Evolutionary conservation across 2,888 invertebrate species (phyloP).

Genomic region (Zygogramma bicolorata): DNA sequence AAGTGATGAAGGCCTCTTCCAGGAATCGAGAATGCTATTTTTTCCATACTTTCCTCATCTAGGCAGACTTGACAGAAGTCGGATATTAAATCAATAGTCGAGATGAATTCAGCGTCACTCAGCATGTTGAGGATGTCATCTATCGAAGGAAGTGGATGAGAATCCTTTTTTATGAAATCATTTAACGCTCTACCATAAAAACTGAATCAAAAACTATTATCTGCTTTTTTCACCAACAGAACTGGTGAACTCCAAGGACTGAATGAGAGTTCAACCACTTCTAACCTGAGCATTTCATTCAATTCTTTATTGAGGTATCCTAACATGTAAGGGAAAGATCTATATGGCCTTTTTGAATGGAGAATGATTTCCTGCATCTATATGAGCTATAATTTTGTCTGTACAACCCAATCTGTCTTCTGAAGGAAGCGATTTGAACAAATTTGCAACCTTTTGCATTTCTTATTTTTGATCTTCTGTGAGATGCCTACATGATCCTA

Average conservation of each 20-base stretch:
- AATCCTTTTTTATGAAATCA: too few relatives aligned
- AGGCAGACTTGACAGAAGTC: not conserved
- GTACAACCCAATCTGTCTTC: not conserved
- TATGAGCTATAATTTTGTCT: not conserved
- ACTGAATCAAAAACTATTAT: conserved; percentile 37
- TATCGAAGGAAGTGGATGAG: too few relatives aligned
- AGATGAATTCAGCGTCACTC: not conserved
- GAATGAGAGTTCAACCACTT: conserved; percentile 47
- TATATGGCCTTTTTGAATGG: not conserved
- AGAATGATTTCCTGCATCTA: not conserved
- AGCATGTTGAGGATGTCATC: not conserved
- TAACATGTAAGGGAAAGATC: conserved; percentile 1
- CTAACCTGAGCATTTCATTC: conserved; percentile 45
- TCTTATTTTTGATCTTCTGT: not conserved
- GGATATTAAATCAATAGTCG: not conserved
- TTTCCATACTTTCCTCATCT: conserved; percentile 17
- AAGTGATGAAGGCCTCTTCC: conserved; percentile 44
- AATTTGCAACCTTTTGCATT: not conserved
- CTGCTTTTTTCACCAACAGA: conserved; percentile 26
- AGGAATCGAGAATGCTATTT: conserved; percentile 42
- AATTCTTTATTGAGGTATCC: conserved; percentile 5
- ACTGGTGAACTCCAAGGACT: conserved; percentile 51
- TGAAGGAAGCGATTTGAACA: not conserved
- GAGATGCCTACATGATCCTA: not conserved
- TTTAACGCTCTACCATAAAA: conserved; percentile 42